These are phyloP conservation scores for Zosterops lateralis DNA, from an alignment of 2,113 vertebrate genomes.

Conservation along the genomic window DNA sequence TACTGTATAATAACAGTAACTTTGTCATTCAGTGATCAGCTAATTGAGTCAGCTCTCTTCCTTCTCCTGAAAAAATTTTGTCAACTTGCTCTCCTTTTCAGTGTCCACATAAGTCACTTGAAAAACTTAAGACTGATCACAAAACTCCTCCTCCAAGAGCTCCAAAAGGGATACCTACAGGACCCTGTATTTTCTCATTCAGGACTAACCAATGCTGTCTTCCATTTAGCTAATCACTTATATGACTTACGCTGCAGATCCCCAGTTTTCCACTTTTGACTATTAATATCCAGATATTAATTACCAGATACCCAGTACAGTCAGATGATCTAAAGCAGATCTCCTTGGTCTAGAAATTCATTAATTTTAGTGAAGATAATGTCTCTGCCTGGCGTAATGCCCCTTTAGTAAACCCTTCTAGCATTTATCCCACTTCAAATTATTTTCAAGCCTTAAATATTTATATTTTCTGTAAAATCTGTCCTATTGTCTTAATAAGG, in stretches of 20 bases:
- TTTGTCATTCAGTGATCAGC: neutral
- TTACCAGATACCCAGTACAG: neutral
- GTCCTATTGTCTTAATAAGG: neutral
- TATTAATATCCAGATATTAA: neutral
- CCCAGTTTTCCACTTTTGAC: neutral
- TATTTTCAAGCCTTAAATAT: neutral
- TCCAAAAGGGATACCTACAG: neutral
- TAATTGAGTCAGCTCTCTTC: neutral
- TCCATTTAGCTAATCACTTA: neutral
- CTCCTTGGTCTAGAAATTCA: neutral
- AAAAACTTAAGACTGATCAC: neutral
- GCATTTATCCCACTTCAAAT: neutral
- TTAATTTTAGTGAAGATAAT: neutral
- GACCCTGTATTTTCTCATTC: neutral
- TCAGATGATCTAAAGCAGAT: neutral
- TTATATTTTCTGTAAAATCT: neutral
- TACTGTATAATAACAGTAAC: neutral
- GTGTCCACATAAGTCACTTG: neutral
- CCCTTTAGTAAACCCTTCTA: neutral
- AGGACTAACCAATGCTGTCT: neutral
- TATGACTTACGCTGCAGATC: neutral
- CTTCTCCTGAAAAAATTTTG: neutral
- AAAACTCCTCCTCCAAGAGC: neutral
- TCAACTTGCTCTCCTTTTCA: neutral
- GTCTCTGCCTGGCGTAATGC: neutral